Evolutionary conservation across 2,797 vertebrate species (phyloP).

Genomic region (Chelmon rostratus): DNA sequence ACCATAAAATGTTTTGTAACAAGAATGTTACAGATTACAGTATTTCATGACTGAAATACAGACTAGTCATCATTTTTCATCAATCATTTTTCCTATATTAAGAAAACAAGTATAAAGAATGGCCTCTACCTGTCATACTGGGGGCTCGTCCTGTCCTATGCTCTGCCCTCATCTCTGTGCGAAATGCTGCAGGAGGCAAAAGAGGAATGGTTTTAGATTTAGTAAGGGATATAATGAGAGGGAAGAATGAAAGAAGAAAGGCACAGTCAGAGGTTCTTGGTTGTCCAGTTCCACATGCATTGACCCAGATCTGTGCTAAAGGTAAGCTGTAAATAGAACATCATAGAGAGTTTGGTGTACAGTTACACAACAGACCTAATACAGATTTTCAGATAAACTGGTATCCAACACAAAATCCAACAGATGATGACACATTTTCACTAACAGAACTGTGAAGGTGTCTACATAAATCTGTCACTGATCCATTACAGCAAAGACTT

Average conservation of each 20-base stretch:
- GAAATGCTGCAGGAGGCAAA: conserved; percentile 78
- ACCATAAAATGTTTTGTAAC: neutral
- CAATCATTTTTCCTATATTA: neutral
- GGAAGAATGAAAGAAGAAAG: neutral
- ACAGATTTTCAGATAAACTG: neutral
- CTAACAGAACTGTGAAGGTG: neutral
- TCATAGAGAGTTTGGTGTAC: neutral
- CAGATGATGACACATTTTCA: neutral
- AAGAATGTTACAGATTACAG: neutral
- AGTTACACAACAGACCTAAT: neutral
- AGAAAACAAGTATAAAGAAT: conserved; percentile 8
- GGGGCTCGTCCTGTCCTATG: conserved; percentile 86
- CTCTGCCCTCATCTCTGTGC: conserved; percentile 85
- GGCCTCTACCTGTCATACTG: conserved; percentile 84
- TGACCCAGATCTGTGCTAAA: neutral
- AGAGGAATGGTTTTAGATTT: conserved; percentile 7
- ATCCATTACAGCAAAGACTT: no score
- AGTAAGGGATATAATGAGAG: neutral
- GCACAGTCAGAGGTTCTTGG: neutral
- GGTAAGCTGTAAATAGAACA: neutral
- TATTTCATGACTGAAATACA: no score
- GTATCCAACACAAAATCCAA: neutral
- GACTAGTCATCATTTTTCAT: no score
- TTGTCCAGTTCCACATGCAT: neutral
- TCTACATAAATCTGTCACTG: no score